Percentiles rank a stretch among this genome's conserved stretches.
Conservation (phyloP, 2,888 invertebrate species). For the Ophraella communa region DNA sequence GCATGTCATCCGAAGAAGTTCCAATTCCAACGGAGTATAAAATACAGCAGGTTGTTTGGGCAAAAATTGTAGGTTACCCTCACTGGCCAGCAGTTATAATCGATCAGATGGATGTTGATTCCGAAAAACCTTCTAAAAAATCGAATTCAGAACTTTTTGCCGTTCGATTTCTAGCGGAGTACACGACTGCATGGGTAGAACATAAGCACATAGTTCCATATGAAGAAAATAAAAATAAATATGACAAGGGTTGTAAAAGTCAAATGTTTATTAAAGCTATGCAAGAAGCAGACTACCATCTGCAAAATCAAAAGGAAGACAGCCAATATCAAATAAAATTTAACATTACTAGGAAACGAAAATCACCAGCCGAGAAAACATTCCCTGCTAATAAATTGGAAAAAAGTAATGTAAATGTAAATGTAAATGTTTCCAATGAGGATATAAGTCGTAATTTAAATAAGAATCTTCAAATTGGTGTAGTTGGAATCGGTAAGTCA, state of each 20-base stretch:
- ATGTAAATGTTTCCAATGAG: background rate
- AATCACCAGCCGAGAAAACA: background rate
- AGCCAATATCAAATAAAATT: background rate
- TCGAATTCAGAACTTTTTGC: background rate
- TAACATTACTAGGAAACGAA: background rate
- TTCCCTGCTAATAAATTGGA: background rate
- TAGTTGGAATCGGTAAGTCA: background rate
- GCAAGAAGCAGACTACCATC: background rate
- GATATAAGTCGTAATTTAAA: background rate
- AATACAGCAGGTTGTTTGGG: slow-evolving; percentile 1
- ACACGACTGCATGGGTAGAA: background rate
- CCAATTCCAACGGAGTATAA: background rate
- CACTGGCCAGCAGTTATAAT: slow-evolving; percentile 3
- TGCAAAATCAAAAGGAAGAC: background rate
- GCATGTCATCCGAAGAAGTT: too few relatives aligned
- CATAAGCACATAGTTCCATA: background rate
- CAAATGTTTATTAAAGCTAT: background rate
- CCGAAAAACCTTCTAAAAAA: background rate
- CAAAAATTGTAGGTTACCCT: background rate
- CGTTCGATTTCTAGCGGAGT: background rate
- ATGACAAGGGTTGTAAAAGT: background rate
- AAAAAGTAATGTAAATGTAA: background rate
- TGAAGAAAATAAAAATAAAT: background rate
- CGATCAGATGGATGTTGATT: background rate
- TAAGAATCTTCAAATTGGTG: background rate